phyloP scores from a whole-genome alignment of 2,888 invertebrate species.

The Cloeon dipterum region DNA sequence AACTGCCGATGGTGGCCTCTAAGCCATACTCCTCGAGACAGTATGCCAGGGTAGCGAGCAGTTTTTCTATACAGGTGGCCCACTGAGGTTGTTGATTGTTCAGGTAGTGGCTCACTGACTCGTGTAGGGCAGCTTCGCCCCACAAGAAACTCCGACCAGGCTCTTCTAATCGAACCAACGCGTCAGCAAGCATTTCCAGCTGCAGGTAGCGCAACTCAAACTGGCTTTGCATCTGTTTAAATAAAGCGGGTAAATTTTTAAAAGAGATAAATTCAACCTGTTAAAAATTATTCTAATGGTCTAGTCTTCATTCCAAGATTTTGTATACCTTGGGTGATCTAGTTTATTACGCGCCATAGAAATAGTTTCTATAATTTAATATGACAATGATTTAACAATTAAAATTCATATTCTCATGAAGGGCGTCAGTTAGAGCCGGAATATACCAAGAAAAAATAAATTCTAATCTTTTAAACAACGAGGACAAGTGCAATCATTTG shows the following conservation, averaged over 20 bases:
- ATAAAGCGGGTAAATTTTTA: constrained; percentile 1
- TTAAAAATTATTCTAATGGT: constrained; percentile 25
- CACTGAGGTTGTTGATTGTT: constrained; percentile 21
- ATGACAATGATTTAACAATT: no score
- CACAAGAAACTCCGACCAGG: constrained; percentile 45
- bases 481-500: no score
- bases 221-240: background rate
- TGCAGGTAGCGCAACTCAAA: no score
- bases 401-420: no score
- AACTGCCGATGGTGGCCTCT: constrained; percentile 22
- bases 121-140: constrained; percentile 53
- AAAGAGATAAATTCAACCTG: constrained; percentile 9
- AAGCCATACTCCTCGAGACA: constrained; percentile 28
- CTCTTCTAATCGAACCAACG: constrained; percentile 35
- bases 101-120: constrained; percentile 34
- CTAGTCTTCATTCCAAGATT: constrained; percentile 17
- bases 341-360: no score
- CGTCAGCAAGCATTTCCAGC: constrained; percentile 33
- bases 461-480: no score
- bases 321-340: constrained; percentile 22
- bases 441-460: no score
- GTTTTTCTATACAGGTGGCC: constrained; percentile 22
- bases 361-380: no score
- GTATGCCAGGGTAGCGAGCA: constrained; percentile 22
- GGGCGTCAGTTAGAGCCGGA: no score